Evolutionary conservation across 92 coral and sea anemone genomes (phyloP).

Genomic region (Epizoanthus illoricatus): DNA sequence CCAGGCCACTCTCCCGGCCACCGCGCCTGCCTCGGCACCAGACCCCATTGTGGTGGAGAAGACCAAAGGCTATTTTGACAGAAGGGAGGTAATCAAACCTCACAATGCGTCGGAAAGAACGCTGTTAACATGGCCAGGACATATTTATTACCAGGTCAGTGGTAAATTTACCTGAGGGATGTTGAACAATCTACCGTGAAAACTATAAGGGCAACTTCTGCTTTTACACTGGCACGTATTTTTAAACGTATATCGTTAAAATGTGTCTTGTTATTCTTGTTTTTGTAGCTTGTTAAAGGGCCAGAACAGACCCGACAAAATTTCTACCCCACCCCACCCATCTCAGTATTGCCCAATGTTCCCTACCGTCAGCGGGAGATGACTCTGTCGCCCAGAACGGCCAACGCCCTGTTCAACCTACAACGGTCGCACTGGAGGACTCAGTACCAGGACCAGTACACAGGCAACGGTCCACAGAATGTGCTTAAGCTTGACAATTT

Average conservation of each 20-base stretch:
- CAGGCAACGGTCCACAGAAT: slow-evolving; percentile 79
- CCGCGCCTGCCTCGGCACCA: slow-evolving; percentile 78
- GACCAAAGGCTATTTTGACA: slow-evolving; percentile 81
- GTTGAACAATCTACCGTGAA: neutral
- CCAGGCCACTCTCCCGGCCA: slow-evolving; percentile 81
- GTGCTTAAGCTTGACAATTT: slow-evolving; percentile 77
- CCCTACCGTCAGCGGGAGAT: slow-evolving; percentile 63
- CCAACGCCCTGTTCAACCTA: slow-evolving; percentile 80
- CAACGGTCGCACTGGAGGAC: slow-evolving; percentile 74
- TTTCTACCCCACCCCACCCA: slow-evolving; percentile 90
- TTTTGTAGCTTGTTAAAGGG: slow-evolving; percentile 76
- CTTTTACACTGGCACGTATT: neutral
- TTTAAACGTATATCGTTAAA: too few species aligned
- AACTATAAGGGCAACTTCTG: neutral
- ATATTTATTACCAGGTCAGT: slow-evolving; percentile 80
- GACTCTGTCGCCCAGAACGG: slow-evolving; percentile 84
- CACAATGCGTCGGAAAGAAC: slow-evolving; percentile 78
- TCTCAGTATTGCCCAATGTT: slow-evolving; percentile 82
- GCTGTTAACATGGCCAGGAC: slow-evolving; percentile 87
- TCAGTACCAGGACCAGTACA: slow-evolving; percentile 79
- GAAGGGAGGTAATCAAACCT: slow-evolving; percentile 76
- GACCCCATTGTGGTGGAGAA: slow-evolving; percentile 78
- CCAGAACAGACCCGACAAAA: slow-evolving; percentile 66
- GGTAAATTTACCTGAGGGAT: too few species aligned
- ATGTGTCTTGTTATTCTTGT: neutral